Evolutionary conservation across 1,140 invertebrate species (phyloP).

Genomic region (Fopius arisanus): DNA sequence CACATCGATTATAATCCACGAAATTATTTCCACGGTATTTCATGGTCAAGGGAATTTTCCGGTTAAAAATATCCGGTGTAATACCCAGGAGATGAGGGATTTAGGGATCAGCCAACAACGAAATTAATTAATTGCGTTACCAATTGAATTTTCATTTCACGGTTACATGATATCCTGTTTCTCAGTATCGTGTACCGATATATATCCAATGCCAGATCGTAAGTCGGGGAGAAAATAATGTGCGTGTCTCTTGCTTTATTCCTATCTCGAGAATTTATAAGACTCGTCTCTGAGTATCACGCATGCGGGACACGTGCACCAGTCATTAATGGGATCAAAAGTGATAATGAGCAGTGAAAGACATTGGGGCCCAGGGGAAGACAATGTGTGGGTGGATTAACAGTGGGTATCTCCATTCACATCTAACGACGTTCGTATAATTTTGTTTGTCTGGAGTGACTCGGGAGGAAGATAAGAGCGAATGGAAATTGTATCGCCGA

Average conservation of each 20-base stretch:
- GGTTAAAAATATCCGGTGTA: too few relatives aligned
- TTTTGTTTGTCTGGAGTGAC: not conserved
- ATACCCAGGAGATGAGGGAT: too few relatives aligned
- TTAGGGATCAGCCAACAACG: not conserved
- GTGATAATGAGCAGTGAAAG: slow-evolving; percentile 27
- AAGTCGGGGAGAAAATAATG: not conserved
- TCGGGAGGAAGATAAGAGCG: not conserved
- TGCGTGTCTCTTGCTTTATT: not conserved
- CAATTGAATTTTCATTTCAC: not conserved
- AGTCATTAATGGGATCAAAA: slow-evolving; percentile 33
- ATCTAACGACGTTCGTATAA: not conserved
- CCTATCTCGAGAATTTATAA: not conserved
- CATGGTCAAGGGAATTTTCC: too few relatives aligned
- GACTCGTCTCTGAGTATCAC: not conserved
- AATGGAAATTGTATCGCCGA: not conserved
- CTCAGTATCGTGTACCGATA: not conserved
- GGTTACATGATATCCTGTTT: slow-evolving; percentile 5
- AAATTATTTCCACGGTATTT: not conserved
- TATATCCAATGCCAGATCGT: not conserved
- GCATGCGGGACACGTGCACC: slow-evolving; percentile 24
- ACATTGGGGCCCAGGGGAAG: not conserved
- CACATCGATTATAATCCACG: not conserved
- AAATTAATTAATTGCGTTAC: not conserved
- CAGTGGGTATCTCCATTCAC: slow-evolving; percentile 36
- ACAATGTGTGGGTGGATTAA: not conserved